Base-by-base conservation (phyloP, 1,140 invertebrate species). In the Psilanteris sp. region DNA sequence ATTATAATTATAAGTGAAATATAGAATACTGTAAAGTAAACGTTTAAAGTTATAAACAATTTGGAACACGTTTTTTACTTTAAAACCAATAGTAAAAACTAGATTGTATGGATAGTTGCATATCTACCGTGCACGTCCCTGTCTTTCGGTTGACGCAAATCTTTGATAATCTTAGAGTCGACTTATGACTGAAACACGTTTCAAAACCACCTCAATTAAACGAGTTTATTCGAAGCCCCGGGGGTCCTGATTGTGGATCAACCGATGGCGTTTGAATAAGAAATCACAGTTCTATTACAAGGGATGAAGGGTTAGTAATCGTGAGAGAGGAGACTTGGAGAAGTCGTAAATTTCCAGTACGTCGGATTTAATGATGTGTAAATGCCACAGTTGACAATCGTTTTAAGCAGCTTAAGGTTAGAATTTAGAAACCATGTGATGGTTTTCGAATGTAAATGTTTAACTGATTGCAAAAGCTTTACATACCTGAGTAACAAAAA, bases 201-300 rank as follows among this genome's bases (percentile, higher is more conserved):
- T 68, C 16, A 22, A 72, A 79, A 83, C 77, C 78, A 80, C 82
- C 80, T 84, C 83, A 82, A 85, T 86, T 84, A 85, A 87, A 87
- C 85, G 79, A 79, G 85, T 86, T 87, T 86, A 80, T 80, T 62
- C 50, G 43, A 70, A 48, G n/a, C 78, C 81, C 37, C 76, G 81
- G 72, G 85, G 85, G 83, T 76, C 78, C 46, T 74, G 72, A 52
- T 24, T 59, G 77, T 50, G 67, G 55, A 71, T 59, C 34, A 41
- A 71, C 72, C 70, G 76, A 75, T 64, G 41, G 55, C 59, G 50
- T 67, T 54, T 80, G 79, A 82, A 85, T 81, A 74, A 79, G 79
- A 82, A 84, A 82, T 83, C 79, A 77, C 76, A 50, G 57, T 9
- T 61, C 37, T 52, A 50, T 67, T n/a, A n/a, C 22, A 68, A 36